Conservation (phyloP, 2,888 invertebrate genomes). For the Synanthedon myopaeformis region DNA sequence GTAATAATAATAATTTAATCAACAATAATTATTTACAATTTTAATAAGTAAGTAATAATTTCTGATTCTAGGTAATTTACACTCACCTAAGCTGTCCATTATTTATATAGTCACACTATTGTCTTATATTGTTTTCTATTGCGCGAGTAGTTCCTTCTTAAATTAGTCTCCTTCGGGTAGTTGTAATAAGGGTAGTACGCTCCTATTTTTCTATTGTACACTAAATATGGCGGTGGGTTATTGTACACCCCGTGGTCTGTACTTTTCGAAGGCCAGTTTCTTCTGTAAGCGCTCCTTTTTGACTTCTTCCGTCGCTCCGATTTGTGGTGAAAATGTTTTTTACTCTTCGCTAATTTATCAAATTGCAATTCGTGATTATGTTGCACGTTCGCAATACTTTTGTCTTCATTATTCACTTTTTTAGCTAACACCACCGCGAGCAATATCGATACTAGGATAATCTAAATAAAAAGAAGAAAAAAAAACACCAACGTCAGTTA, state of each 20-base stretch:
- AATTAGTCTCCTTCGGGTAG: slow-evolving; percentile 28
- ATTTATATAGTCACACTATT: too few relatives aligned
- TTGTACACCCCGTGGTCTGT: slow-evolving; percentile 10
- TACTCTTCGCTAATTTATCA: background rate
- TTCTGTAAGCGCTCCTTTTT: slow-evolving; percentile 24
- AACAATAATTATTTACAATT: too few relatives aligned
- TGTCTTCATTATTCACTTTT: background rate
- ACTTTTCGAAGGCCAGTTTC: slow-evolving; percentile 4
- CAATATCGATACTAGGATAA: slow-evolving; percentile 14
- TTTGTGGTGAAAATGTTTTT: background rate
- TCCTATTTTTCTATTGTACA: slow-evolving; percentile 45
- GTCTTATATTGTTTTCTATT: background rate
- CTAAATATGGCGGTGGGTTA: slow-evolving; percentile 45
- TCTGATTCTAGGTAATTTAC: too few relatives aligned
- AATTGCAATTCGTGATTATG: background rate
- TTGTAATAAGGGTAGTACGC: slow-evolving; percentile 50
- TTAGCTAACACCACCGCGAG: slow-evolving; percentile 9
- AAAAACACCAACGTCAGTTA: too few relatives aligned
- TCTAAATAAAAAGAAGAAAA: slow-evolving; percentile 13
- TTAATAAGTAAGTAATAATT: too few relatives aligned
- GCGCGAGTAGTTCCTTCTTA: slow-evolving; percentile 12
- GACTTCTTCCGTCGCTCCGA: slow-evolving; percentile 12
- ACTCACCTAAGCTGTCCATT: too few relatives aligned
- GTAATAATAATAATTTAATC: too few relatives aligned
- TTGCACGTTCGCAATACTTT: background rate